These are phyloP conservation scores for Stomorhina lunata DNA, from an alignment of 2,888 invertebrate genomes.

Conservation along the genomic window DNA sequence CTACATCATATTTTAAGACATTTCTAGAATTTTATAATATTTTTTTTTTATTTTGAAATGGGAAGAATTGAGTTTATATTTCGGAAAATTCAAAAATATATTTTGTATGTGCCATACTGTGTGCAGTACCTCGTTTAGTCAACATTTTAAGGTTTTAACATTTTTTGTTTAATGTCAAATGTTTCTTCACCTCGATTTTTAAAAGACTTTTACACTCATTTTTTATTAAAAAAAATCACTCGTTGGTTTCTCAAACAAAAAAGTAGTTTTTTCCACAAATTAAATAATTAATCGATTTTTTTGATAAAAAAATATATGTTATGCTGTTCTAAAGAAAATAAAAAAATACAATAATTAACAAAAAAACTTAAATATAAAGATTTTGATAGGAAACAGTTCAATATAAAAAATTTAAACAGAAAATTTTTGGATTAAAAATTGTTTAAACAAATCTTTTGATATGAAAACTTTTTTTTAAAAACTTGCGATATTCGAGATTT, in stretches of 20 bases:
- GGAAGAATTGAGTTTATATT: slow-evolving; percentile 55
- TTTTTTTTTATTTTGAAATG: not conserved
- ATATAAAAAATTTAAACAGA: too few relatives aligned
- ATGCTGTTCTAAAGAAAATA: slow-evolving; percentile 64
- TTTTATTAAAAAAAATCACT: slow-evolving; percentile 1
- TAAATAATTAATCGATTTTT: not conserved
- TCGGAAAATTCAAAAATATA: not conserved
- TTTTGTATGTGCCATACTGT: slow-evolving; percentile 78
- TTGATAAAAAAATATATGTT: slow-evolving; percentile 57
- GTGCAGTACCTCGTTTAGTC: slow-evolving; percentile 80
- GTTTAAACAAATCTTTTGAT: too few relatives aligned
- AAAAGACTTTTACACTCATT: slow-evolving; percentile 40
- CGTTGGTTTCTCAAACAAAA: not conserved
- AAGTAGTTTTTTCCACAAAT: slow-evolving; percentile 28
- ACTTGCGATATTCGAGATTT: too few relatives aligned
- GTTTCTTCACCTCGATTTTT: slow-evolving; percentile 32
- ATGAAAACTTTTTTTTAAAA: too few relatives aligned
- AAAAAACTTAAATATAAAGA: slow-evolving; percentile 50
- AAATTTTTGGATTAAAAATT: too few relatives aligned
- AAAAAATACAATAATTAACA: not conserved
- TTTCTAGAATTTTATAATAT: not conserved
- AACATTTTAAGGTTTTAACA: too few relatives aligned
- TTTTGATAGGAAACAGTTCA: not conserved
- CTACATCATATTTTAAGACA: slow-evolving; percentile 32
- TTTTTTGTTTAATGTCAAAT: slow-evolving; percentile 26